Evolutionary conservation across 1,140 invertebrate genomes (phyloP), one percentile per base, ranked within the genome.

Genomic region (Vanessa tameamea): DNA sequence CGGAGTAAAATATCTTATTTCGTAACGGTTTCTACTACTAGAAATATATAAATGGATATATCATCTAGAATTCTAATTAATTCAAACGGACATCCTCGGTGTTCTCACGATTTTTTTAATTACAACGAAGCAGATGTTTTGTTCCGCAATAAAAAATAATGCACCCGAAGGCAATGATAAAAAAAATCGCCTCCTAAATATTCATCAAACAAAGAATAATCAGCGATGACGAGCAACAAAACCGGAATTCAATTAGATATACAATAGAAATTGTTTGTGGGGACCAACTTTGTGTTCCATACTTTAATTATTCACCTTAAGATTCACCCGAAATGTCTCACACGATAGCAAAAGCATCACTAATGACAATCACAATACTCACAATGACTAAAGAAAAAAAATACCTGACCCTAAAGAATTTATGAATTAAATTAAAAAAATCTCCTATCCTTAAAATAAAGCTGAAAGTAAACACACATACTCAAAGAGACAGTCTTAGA

Each of bases 61-160:
- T 68, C 63, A 61, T 74, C 53, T 75, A 79, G 68, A 72, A 61
- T 64, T 71, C 76, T 86, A 88, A 89, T 89, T 87, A 90, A 86
- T 85, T 64, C 79, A 79, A 65, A 73, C 80, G 73, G 79, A 87
- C 78, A 72, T 86, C 82, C 82, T 82, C 80, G 79, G 79, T 78
- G 75, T 90, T 91, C 91, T 89, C 91, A 91, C 87, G 89, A 86
- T 87, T 89, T 91, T 87, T 88, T 88, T 92, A 91, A 92, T 91
- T 91, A 85, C 80, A 73, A 86, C 71, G 78, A 78, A 82, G 83
- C 87, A 91, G 88, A 87, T 90, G 87, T 85, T 88, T 87, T 88
- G 86, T 89, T 85, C 87, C 75, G 75, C 71, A 67, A 79, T 82
- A 85, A 85, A 73, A 88, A 86, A 86, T 81, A 85, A 86, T 81